phyloP scores from a whole-genome alignment of 92 coral and sea anemone species.

The Montipora capitata region DNA sequence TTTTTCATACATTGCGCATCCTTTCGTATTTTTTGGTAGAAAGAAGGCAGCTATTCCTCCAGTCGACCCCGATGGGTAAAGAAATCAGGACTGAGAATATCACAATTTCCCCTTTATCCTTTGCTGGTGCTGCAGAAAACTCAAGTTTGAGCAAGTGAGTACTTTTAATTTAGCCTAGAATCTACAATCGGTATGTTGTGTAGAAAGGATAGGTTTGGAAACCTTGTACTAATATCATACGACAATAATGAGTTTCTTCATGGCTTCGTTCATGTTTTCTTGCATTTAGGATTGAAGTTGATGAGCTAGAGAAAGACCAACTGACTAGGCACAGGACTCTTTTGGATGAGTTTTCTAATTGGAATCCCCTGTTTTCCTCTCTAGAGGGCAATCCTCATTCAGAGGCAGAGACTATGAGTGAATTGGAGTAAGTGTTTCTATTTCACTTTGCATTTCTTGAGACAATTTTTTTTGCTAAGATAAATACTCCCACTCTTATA shows the following conservation, averaged over 20 bases:
- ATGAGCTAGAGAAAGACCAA: not conserved
- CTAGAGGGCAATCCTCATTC: too few relatives aligned
- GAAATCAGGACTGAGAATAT: not conserved
- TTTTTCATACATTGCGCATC: too few relatives aligned
- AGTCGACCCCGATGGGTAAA: constrained; percentile 8
- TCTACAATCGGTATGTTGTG: not conserved
- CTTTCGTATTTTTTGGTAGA: not conserved
- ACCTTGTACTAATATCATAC: not conserved
- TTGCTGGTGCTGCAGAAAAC: constrained; percentile 16
- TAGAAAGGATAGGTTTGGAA: not conserved
- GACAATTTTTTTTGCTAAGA: too few relatives aligned
- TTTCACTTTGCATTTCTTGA: too few relatives aligned
- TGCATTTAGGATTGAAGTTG: constrained; percentile 14
- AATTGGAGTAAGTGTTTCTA: too few relatives aligned
- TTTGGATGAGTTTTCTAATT: not conserved
- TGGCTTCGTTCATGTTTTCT: too few relatives aligned
- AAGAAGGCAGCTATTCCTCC: constrained; percentile 4
- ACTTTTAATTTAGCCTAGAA: not conserved
- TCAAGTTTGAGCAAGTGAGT: constrained; percentile 21
- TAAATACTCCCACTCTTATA: too few relatives aligned
- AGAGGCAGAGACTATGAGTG: too few relatives aligned
- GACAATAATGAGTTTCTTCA: not conserved
- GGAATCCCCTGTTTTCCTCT: too few relatives aligned
- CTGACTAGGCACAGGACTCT: constrained; percentile 18
- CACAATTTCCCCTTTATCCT: constrained; percentile 6